A percentile compares a stretch with the other conserved stretches of the same genome.
phyloP scores from a whole-genome alignment of 2,888 invertebrate species.

The Macroteleia sp. region DNA sequence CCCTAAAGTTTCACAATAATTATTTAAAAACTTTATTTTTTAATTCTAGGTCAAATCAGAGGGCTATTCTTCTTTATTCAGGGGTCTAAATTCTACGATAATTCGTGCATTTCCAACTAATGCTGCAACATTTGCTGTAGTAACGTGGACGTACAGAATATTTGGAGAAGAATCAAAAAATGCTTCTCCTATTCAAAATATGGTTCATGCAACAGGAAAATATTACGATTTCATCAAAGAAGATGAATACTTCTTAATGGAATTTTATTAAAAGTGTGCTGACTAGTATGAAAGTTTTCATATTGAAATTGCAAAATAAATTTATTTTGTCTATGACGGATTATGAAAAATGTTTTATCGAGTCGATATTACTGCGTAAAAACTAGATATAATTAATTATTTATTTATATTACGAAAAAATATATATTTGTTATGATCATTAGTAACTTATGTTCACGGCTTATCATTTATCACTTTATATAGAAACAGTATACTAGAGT shows the following conservation, averaged over 20 bases:
- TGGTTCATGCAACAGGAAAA: conserved; percentile 13
- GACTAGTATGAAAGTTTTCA: conserved; percentile 23
- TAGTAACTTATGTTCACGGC: too few species aligned
- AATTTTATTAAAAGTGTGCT: conserved; percentile 43
- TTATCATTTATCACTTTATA: too few species aligned
- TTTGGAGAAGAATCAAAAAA: conserved; percentile 69
- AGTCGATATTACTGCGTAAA: conserved; percentile 22
- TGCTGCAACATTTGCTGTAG: conserved; percentile 95
- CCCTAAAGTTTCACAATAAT: background rate
- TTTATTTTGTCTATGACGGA: conserved; percentile 13
- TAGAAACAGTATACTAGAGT: too few species aligned
- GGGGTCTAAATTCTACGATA: conserved; percentile 91
- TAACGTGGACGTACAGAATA: conserved; percentile 90
- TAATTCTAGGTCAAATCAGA: conserved; percentile 85
- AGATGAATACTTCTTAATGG: conserved; percentile 42
- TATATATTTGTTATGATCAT: too few species aligned
- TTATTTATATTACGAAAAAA: too few species aligned
- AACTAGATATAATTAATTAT: too few species aligned
- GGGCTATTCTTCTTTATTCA: conserved; percentile 89
- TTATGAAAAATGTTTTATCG: conserved; percentile 11
- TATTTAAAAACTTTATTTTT: background rate
- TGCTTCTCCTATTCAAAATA: conserved; percentile 7
- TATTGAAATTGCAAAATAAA: conserved; percentile 28
- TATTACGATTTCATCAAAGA: conserved; percentile 44
- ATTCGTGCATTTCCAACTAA: conserved; percentile 96